A percentile compares a stretch with the other conserved stretches of the same genome.
These are phyloP conservation scores for Porites lobata DNA, from an alignment of 92 coral and sea anemone species.

Conservation along the genomic window DNA sequence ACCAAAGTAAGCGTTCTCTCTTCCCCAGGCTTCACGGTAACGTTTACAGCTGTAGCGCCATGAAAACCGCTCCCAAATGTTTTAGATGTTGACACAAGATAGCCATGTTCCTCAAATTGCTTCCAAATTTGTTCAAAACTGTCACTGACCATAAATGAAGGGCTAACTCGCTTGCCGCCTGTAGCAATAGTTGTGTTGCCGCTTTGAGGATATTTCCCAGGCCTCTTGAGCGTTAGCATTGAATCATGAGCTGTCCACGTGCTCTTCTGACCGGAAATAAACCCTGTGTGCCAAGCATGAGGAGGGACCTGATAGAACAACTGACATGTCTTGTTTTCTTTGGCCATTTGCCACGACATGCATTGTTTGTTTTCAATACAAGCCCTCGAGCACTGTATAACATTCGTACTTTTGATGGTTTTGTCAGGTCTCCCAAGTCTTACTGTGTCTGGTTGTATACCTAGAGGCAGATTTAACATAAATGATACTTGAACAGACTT, in stretches of 20 bases:
- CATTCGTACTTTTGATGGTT: neutral
- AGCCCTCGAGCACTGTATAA: neutral
- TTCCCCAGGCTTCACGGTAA: slow-evolving; percentile 30
- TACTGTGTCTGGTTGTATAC: slow-evolving; percentile 34
- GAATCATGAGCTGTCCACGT: slow-evolving; percentile 52
- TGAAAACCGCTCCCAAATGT: slow-evolving; percentile 27
- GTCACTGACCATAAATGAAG: slow-evolving; percentile 46
- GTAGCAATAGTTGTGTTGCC: slow-evolving; percentile 46
- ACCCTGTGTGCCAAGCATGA: slow-evolving; percentile 39
- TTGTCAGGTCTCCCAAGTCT: slow-evolving; percentile 16
- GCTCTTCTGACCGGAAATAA: slow-evolving; percentile 42
- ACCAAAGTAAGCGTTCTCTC: slow-evolving; percentile 34
- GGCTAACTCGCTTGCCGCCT: neutral
- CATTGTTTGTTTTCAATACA: slow-evolving; percentile 15
- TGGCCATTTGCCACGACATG: slow-evolving; percentile 42
- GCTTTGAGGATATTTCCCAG: slow-evolving; percentile 51
- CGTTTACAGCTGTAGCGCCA: slow-evolving; percentile 33
- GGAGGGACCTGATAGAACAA: slow-evolving; percentile 20
- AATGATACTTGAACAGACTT: slow-evolving; percentile 39
- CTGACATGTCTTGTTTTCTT: slow-evolving; percentile 21
- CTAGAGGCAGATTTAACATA: slow-evolving; percentile 47
- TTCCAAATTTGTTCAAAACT: slow-evolving; percentile 45
- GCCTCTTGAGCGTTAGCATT: slow-evolving; percentile 45
- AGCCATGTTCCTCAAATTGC: slow-evolving; percentile 31
- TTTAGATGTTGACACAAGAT: slow-evolving; percentile 17